phyloP scores from a whole-genome alignment of 2,888 invertebrate species.

The Digitonthophagus gazella region DNA sequence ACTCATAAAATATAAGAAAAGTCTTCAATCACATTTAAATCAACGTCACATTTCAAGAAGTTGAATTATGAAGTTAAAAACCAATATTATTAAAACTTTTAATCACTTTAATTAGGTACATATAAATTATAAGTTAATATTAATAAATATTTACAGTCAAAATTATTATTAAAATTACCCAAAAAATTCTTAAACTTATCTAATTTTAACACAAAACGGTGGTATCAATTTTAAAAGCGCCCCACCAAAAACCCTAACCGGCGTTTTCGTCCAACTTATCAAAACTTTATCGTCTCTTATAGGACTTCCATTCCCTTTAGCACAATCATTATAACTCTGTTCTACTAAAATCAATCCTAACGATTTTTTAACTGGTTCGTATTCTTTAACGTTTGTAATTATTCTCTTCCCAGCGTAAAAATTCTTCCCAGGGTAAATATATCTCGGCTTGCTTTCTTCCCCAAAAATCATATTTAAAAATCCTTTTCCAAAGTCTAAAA shows the following conservation, averaged over 20 bases:
- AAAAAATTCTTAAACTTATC: not conserved
- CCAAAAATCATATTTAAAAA: constrained; percentile 28
- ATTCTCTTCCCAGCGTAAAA: constrained; percentile 26
- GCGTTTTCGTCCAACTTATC: constrained; percentile 66
- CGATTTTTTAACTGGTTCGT: constrained; percentile 39
- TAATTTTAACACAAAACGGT: constrained; percentile 54
- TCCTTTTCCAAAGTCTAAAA: constrained; percentile 31
- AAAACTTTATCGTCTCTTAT: constrained; percentile 52
- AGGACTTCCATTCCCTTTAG: constrained; percentile 54
- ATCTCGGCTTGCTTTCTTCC: not conserved
- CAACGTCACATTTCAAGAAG: too few species aligned
- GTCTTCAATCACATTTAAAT: too few species aligned
- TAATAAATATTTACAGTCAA: not conserved
- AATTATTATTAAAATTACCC: not conserved
- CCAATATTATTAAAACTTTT: too few species aligned
- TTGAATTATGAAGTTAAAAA: too few species aligned
- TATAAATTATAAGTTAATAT: not conserved
- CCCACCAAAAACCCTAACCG: constrained; percentile 66
- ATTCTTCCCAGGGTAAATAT: not conserved
- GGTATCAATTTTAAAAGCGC: constrained; percentile 60
- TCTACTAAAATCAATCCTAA: constrained; percentile 53
- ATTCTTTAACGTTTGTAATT: constrained; percentile 23
- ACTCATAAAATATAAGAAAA: too few species aligned
- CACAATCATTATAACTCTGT: constrained; percentile 50
- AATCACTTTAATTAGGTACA: not conserved